These are phyloP conservation scores for Falco peregrinus DNA, from an alignment of 2,797 vertebrate species.

Conservation along the genomic window DNA sequence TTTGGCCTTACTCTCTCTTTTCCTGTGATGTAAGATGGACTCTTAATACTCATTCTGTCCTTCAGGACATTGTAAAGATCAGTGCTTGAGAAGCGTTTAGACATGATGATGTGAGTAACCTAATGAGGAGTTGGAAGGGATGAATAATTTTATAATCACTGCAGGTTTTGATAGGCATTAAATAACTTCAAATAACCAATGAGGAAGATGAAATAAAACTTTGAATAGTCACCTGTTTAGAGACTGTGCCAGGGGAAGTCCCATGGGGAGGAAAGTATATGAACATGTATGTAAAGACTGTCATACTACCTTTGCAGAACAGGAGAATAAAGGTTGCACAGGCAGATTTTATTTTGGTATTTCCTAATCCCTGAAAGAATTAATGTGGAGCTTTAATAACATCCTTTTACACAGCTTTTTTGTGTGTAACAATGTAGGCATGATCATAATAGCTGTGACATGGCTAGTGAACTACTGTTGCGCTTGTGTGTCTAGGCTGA, in stretches of 20 bases:
- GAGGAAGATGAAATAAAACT: constrained; percentile 8
- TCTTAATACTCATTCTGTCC: not conserved
- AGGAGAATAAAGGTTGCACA: not conserved
- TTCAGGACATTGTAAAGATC: not conserved
- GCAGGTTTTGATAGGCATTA: constrained; percentile 2
- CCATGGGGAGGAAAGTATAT: not conserved
- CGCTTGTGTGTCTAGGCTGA: not conserved
- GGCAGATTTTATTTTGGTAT: not conserved
- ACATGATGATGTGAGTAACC: not conserved
- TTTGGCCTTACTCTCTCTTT: not conserved
- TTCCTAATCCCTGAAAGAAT: not conserved
- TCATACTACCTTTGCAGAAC: not conserved
- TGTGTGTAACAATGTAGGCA: not conserved
- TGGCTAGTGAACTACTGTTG: not conserved
- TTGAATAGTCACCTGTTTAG: constrained; percentile 4
- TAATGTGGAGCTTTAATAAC: not conserved
- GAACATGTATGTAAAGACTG: not conserved
- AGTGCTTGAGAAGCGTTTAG: constrained; percentile 24
- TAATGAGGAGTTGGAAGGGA: not conserved
- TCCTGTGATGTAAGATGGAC: not conserved
- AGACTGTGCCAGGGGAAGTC: not conserved
- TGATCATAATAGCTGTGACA: not conserved
- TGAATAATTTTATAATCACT: constrained; percentile 38
- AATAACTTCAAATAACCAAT: not conserved
- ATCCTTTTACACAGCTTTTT: not conserved